A percentile compares a stretch with the other conserved stretches of the same genome.
Evolutionary conservation across 2,797 vertebrate genomes (phyloP).

Genomic region (Petrocephalus schoutedeni): DNA sequence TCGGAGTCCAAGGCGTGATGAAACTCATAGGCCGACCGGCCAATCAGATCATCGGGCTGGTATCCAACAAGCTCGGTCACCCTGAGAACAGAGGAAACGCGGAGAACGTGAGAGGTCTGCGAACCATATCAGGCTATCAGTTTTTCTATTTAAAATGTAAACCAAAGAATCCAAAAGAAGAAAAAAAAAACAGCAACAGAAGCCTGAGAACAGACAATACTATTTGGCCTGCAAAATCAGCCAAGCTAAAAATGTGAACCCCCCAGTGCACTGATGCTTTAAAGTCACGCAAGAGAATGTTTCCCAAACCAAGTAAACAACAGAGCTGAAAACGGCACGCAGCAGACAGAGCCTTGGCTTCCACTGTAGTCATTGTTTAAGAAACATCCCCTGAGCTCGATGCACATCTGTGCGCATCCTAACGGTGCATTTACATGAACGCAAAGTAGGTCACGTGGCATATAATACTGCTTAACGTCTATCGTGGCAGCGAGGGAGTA

Average conservation of each 20-base stretch:
- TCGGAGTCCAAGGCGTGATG: slow-evolving; percentile 64
- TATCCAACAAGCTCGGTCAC: slow-evolving; percentile 66
- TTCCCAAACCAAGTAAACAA: not conserved
- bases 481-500: not conserved
- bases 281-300: not conserved
- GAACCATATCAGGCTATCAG: too few relatives aligned
- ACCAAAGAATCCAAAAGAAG: not conserved
- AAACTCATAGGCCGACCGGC: slow-evolving; percentile 60
- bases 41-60: slow-evolving; percentile 64
- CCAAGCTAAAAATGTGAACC: not conserved
- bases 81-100: slow-evolving; percentile 43
- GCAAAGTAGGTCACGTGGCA: not conserved
- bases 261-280: not conserved
- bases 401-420: not conserved
- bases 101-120: not conserved
- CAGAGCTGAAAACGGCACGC: not conserved
- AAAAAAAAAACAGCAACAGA: not conserved
- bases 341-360: not conserved
- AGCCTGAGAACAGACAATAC: not conserved
- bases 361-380: not conserved
- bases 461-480: not conserved
- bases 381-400: not conserved
- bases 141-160: not conserved
- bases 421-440: not conserved
- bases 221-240: not conserved